A percentile compares a stretch with the other conserved stretches of the same genome.
These are phyloP conservation scores for Castor canadensis DNA, from an alignment of 2,113 vertebrate species.

Conservation along the genomic window DNA sequence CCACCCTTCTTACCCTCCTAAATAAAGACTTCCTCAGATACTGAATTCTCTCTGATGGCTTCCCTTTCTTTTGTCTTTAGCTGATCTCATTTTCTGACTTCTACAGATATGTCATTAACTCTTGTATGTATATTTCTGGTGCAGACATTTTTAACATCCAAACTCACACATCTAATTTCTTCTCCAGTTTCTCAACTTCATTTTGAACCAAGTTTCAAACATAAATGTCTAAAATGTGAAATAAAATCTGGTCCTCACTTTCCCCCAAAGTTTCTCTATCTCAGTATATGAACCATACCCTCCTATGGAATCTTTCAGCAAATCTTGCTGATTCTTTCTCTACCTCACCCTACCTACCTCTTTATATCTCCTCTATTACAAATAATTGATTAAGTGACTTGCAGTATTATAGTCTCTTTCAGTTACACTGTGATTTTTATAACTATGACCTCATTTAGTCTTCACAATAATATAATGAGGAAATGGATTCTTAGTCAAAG, in stretches of 20 bases:
- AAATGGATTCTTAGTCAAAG: background rate
- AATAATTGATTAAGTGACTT: background rate
- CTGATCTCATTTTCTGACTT: too few relatives aligned
- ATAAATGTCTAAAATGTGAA: conserved; percentile 11
- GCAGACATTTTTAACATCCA: background rate
- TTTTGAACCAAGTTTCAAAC: background rate
- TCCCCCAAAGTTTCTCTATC: background rate
- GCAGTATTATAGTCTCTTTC: background rate
- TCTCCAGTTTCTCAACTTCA: background rate
- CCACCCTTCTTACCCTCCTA: background rate
- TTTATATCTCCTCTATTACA: background rate
- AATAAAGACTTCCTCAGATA: too few relatives aligned
- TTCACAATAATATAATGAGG: background rate
- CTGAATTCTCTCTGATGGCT: too few relatives aligned
- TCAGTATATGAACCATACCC: background rate
- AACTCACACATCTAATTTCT: background rate
- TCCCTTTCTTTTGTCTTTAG: too few relatives aligned
- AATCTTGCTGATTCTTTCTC: background rate
- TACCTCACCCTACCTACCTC: background rate
- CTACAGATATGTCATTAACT: background rate
- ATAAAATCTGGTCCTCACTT: background rate
- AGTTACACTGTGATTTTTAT: background rate
- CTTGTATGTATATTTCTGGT: background rate
- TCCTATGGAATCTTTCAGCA: background rate
- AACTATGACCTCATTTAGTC: background rate